Conservation (phyloP, 2,888 invertebrate genomes). For the Eudemis profundana region DNA sequence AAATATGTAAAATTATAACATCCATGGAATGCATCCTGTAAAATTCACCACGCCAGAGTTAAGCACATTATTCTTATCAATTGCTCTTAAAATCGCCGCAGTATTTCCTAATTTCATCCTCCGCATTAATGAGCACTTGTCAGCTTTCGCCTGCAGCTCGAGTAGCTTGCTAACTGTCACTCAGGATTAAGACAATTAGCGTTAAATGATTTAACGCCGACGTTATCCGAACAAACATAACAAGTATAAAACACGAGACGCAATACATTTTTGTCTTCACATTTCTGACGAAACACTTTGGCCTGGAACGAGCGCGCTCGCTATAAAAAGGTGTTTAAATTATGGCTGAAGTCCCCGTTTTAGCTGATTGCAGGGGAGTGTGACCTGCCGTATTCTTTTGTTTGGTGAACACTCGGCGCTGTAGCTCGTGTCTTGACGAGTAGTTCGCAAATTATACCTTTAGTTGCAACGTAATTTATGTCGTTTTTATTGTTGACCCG, state of each 20-base stretch:
- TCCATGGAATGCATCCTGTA: no score
- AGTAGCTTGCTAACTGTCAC: constrained; percentile 27
- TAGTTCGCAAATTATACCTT: constrained; percentile 35
- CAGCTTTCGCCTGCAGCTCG: constrained; percentile 21
- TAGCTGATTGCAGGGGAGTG: constrained; percentile 66
- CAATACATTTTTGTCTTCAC: constrained; percentile 22
- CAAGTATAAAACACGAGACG: constrained; percentile 2
- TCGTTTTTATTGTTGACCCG: constrained; percentile 25
- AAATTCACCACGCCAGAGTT: not conserved
- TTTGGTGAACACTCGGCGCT: constrained; percentile 47
- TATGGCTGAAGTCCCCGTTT: constrained; percentile 58
- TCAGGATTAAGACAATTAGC: constrained; percentile 29
- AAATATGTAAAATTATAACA: no score
- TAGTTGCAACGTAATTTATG: constrained; percentile 22
- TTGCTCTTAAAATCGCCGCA: constrained; percentile 25
- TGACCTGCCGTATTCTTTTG: constrained; percentile 56
- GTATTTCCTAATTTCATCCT: constrained; percentile 32
- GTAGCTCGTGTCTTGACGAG: constrained; percentile 28
- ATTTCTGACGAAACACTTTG: constrained; percentile 33
- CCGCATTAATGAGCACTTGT: constrained; percentile 31
- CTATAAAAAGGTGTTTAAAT: constrained; percentile 57
- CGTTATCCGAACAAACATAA: constrained; percentile 12
- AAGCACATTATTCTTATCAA: not conserved
- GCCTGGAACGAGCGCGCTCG: constrained; percentile 27
- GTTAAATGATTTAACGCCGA: constrained; percentile 37